These are phyloP conservation scores for Erebia epiphron DNA, from an alignment of 2,888 invertebrate genomes.

Conservation along the genomic window DNA sequence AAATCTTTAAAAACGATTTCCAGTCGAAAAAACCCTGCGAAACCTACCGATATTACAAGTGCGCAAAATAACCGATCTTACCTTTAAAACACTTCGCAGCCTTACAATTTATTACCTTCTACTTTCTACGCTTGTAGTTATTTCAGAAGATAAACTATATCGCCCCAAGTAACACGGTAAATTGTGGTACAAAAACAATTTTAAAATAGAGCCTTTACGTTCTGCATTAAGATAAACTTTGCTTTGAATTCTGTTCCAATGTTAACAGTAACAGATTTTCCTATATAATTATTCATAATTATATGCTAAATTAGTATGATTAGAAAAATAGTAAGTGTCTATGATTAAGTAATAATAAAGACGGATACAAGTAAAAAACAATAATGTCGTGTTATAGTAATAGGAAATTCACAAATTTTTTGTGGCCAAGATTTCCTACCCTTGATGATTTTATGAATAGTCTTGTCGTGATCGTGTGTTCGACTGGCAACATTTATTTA, in stretches of 20 bases:
- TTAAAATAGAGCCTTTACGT: constrained; percentile 18
- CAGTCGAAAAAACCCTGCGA: background rate
- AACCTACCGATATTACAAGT: constrained; percentile 6
- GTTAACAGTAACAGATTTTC: constrained; percentile 17
- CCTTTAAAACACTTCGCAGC: constrained; percentile 27
- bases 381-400: background rate
- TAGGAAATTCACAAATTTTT: background rate
- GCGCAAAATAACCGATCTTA: constrained; percentile 24
- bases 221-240: constrained; percentile 13
- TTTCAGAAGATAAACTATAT: constrained; percentile 37
- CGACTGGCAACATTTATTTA: too few species aligned
- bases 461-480: too few species aligned
- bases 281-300: background rate
- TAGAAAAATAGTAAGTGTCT: background rate
- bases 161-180: constrained; percentile 23
- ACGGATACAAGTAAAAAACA: background rate
- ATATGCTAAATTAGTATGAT: background rate
- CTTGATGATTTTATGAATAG: background rate
- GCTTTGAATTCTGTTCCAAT: constrained; percentile 8
- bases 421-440: background rate
- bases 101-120: constrained; percentile 33
- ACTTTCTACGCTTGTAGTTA: constrained; percentile 37
- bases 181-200: constrained; percentile 20
- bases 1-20: background rate
- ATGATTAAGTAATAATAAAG: background rate